Conservation (phyloP, 2,113 vertebrate species). For the Bubo blakistoni region DNA sequence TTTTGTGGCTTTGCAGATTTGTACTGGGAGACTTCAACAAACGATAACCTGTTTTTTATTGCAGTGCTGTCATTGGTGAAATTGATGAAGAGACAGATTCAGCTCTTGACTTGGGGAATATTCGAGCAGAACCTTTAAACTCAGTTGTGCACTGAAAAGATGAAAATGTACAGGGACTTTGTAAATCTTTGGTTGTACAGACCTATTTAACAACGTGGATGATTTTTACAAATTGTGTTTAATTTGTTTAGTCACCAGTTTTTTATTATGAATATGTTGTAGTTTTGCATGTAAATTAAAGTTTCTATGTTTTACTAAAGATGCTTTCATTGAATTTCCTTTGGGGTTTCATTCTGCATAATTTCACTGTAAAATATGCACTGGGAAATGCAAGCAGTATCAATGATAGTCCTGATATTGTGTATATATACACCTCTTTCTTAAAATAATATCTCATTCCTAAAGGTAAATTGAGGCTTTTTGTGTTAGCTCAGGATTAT, state of each 20-base stretch:
- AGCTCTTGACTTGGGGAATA: slow-evolving; percentile 93
- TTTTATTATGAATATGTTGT: slow-evolving; percentile 58
- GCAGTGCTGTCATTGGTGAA: slow-evolving; percentile 95
- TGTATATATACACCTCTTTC: neutral
- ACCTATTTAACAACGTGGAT: slow-evolving; percentile 44
- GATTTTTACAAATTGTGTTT: slow-evolving; percentile 60
- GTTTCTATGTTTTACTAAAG: slow-evolving; percentile 72
- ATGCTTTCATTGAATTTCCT: neutral
- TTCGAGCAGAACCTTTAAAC: slow-evolving; percentile 94
- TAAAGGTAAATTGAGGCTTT: neutral
- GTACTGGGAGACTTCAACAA: neutral
- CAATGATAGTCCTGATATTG: neutral
- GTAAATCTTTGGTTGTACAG: slow-evolving; percentile 76
- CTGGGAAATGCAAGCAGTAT: neutral
- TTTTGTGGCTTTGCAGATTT: neutral
- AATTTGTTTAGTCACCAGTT: slow-evolving; percentile 43
- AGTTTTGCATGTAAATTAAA: slow-evolving; percentile 78
- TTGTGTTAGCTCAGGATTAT: neutral
- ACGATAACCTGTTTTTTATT: slow-evolving; percentile 6
- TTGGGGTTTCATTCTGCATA: neutral
- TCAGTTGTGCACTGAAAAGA: slow-evolving; percentile 89
- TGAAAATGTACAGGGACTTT: slow-evolving; percentile 40
- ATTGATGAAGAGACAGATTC: slow-evolving; percentile 98
- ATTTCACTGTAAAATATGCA: neutral
- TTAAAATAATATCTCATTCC: neutral